Evolutionary conservation across 1,140 invertebrate genomes (phyloP).

Genomic region (Drosophila dunni): DNA sequence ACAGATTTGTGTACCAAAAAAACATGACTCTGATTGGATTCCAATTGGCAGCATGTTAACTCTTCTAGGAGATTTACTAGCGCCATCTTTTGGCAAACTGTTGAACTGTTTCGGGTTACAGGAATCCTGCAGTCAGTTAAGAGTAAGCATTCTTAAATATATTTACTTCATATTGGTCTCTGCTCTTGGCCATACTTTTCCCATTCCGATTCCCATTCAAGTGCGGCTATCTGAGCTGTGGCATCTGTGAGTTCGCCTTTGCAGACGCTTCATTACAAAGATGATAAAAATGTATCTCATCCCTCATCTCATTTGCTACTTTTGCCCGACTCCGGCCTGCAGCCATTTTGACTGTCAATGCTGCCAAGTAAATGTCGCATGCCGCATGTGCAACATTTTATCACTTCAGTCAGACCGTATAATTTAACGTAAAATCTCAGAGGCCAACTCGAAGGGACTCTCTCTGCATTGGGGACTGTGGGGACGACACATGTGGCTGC

Average conservation of each 20-base stretch:
- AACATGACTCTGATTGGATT: background rate
- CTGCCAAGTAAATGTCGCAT: conserved; percentile 58
- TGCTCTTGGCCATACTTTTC: background rate
- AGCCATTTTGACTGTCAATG: conserved; percentile 39
- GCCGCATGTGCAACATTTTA: conserved; percentile 72
- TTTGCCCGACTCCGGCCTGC: conserved; percentile 1
- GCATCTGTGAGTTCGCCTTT: conserved; percentile 20
- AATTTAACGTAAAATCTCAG: conserved; percentile 78
- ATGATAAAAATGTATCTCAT: conserved; percentile 21
- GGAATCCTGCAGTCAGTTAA: background rate
- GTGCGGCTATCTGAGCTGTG: conserved; percentile 15
- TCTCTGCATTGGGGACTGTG: background rate
- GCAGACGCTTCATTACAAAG: conserved; percentile 24
- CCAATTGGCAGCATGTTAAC: background rate
- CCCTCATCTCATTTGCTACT: conserved; percentile 3
- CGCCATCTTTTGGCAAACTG: conserved; percentile 21
- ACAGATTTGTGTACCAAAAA: background rate
- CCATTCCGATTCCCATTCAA: background rate
- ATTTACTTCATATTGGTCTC: background rate
- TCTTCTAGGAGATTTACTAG: background rate
- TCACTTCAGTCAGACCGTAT: conserved; percentile 81
- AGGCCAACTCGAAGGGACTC: conserved; percentile 35
- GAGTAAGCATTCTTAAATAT: background rate
- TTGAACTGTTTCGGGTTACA: background rate
- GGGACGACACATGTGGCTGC: conserved; percentile 42